phyloP scores from a whole-genome alignment of 2,113 vertebrate species.

The Channa argus region DNA sequence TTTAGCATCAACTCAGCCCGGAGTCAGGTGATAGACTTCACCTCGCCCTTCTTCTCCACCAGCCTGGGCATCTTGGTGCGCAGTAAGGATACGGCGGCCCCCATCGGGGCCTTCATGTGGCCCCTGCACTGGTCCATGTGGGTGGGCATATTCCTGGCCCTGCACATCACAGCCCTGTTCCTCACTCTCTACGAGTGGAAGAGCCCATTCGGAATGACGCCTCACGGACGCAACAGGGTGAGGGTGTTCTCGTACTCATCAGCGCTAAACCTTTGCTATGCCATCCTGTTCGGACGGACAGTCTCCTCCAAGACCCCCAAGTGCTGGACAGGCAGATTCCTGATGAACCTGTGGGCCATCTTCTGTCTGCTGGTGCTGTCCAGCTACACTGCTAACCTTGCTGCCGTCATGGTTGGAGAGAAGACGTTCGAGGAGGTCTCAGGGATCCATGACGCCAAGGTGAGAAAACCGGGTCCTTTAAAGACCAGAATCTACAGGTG shows the following conservation, averaged over 20 bases:
- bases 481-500: too few relatives aligned
- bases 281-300: constrained; percentile 93
- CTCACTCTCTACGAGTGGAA: constrained; percentile 96
- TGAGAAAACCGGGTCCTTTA: constrained; percentile 56
- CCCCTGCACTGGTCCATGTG: constrained; percentile 97
- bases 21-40: constrained; percentile 93
- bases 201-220: constrained; percentile 95
- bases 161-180: constrained; percentile 91
- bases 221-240: constrained; percentile 88
- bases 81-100: constrained; percentile 88
- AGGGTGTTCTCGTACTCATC: constrained; percentile 95
- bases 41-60: constrained; percentile 95
- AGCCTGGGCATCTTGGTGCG: constrained; percentile 93
- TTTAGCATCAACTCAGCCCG: constrained; percentile 94
- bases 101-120: constrained; percentile 95
- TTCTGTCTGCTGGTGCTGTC: constrained; percentile 95
- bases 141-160: constrained; percentile 91
- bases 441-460: constrained; percentile 93
- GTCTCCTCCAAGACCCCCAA: constrained; percentile 94
- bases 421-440: constrained; percentile 93
- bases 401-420: constrained; percentile 94
- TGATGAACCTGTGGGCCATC: constrained; percentile 97
- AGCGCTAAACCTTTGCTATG: constrained; percentile 93
- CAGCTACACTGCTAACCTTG: constrained; percentile 95
- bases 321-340: constrained; percentile 92